A percentile compares a stretch with the other conserved stretches of the same genome.
Conservation (phyloP, 2,797 vertebrate genomes). For the Bradypus variegatus region DNA sequence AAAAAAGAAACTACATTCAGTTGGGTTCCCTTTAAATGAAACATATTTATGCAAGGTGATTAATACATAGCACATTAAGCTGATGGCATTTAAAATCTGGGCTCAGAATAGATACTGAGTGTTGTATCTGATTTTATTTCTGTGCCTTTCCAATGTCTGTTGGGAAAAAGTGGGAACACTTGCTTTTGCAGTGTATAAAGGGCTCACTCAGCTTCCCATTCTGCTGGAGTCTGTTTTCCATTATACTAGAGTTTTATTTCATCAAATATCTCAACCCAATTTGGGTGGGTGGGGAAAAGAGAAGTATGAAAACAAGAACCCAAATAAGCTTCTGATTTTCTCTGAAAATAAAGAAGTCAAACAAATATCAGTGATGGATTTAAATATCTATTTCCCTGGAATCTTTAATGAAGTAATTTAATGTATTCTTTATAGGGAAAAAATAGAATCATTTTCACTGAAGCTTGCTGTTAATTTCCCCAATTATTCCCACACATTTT, state of each 20-base stretch:
- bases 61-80: conserved; percentile 48
- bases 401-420: conserved; percentile 27
- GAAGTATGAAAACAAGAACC: conserved; percentile 42
- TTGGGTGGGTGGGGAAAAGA: conserved; percentile 42
- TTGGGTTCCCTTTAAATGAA: conserved; percentile 40
- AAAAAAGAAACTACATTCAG: background rate
- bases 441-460: conserved; percentile 32
- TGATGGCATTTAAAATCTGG: conserved; percentile 52
- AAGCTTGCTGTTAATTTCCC: conserved; percentile 53
- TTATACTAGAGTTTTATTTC: conserved; percentile 39
- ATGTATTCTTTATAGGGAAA: conserved; percentile 33
- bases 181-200: background rate
- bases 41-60: conserved; percentile 46
- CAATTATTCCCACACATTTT: background rate
- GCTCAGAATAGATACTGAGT: conserved; percentile 49
- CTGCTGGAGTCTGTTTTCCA: conserved; percentile 46
- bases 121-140: conserved; percentile 49
- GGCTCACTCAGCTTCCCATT: background rate
- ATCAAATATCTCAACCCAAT: conserved; percentile 23
- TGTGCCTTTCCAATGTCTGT: background rate
- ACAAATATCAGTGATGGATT: conserved; percentile 26
- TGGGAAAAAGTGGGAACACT: background rate
- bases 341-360: conserved; percentile 38
- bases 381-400: conserved; percentile 37
- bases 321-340: conserved; percentile 54